Percentiles rank a stretch among this genome's conserved stretches.
Evolutionary conservation across 2,113 vertebrate genomes (phyloP).

Genomic region (Rhabdomys dilectus): DNA sequence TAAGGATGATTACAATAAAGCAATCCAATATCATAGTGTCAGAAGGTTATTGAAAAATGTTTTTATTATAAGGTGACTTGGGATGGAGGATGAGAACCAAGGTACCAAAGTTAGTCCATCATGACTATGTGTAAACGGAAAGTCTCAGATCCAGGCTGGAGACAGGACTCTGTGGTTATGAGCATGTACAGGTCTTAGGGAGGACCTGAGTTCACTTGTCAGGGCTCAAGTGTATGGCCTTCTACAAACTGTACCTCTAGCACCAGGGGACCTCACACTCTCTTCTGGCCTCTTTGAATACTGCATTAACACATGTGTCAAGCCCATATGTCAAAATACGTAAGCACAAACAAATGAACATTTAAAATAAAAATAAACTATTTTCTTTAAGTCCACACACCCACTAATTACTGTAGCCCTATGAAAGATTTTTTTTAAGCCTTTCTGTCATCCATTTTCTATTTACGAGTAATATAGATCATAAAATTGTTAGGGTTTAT

Average conservation of each 20-base stretch:
- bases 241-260: not conserved
- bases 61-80: not conserved
- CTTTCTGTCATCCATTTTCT: not conserved
- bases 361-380: not conserved
- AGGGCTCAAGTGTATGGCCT: no score
- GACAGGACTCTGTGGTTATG: rapidly evolving
- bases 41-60: not conserved
- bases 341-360: not conserved
- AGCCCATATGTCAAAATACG: not conserved
- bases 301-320: not conserved
- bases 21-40: not conserved
- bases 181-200: not conserved
- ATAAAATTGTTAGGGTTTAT: not conserved
- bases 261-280: no score
- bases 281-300: not conserved
- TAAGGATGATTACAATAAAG: not conserved
- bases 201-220: not conserved
- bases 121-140: not conserved
- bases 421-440: not conserved
- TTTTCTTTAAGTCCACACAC: not conserved
- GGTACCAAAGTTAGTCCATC: not conserved
- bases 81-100: not conserved
- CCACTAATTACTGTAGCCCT: not conserved
- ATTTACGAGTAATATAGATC: not conserved
- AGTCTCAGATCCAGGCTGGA: not conserved